Evolutionary conservation across 2,113 vertebrate genomes (phyloP), one percentile per base, ranked within the genome.

Genomic region (Eubucco bourcierii): DNA sequence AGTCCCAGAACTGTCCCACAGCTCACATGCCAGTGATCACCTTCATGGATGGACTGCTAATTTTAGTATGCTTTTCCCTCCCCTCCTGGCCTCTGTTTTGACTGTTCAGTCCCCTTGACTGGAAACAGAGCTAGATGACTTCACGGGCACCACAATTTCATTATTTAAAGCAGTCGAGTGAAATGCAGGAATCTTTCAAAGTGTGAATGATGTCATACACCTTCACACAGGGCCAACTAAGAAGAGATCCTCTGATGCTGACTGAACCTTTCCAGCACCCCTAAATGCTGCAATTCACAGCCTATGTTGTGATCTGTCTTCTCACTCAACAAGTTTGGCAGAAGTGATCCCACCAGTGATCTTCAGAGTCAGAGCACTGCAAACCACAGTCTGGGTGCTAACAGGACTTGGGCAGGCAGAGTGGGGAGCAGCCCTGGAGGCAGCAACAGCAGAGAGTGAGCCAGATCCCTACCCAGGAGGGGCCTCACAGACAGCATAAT

Each of bases 201-300:
- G 77, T 29, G 84, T 78, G 78, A 90, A 75, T 63, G 70, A 95
- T 46, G 28, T 94, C 93, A 92, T 56, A 28, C 15, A 77, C 84
- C 83, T 77, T 90, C 60, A 73, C 12, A 17, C 8, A 55, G 75
- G 60, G 37, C 75, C 80, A 64, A 60, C 23, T 33, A 87, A 87
- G 63, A 61, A 63, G 63, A 90, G 81, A 79, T n/a, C 29, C 17
- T 76, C 58, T 58, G 71, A 81, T 70, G 79, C 53, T 80, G 52
- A 66, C 34, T 46, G 79, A 95, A 87, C 72, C 28, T 56, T 82
- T 70, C 41, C 5, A 4, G 64, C 60, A 91, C 5, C n/a, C 34
- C 67, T 46, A 34, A 90, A 76, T 1, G 56, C 27, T 21, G 56
- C 34, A 63, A 37, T 89, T 88, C 74, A 37, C 46, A 89, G 34